Evolutionary conservation across 2,797 vertebrate species (phyloP), one percentile per base, ranked within the genome.

Genomic region (Rhodeus uyekii): DNA sequence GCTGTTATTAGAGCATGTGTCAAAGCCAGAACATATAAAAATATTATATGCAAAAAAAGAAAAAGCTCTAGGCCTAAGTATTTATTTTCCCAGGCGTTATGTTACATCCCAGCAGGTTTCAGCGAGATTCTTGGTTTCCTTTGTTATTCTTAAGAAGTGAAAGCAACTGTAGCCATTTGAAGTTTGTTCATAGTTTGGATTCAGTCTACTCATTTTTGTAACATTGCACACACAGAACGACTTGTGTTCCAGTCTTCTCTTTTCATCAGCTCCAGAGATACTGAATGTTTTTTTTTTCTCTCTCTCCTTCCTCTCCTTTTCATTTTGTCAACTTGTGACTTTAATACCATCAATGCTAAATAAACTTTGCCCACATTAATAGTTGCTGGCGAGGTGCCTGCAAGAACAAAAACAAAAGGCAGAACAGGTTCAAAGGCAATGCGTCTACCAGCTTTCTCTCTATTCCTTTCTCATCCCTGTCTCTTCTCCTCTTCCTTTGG

Each of bases 341-440:
- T 92, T 92, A 94, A 93, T 92, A 89, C 91, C 92, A 91, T 93
- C 92, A 91, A 92, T 75, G 88, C 89, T 90, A 90, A 94, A 92
- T 92, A 93, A 93, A 94, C 93, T 94, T 93, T 93, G 92, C 92
- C 90, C 91, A 91, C 91, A 91, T 93, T 92, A 95, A 94, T 93
- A 94, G 93, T 93, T 90, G 78, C 89, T 93, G 93, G 92, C 91
- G 88, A 91, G 90, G 91, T 76, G 89, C 91, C 90, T 83, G 48
- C 76, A 60, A 88, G 92, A 93, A 94, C 91, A 95, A 94, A 94
- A 94, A 89, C 93, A 93, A 88, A 89, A 87, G 83, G 90, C 89
- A 90, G 92, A 92, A 93, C 93, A 94, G 92, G 94, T 95, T 95
- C 94, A 95, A 95, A 95, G 93, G 91, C 93, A 94, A 91, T 88